Conservation (phyloP, 1,140 invertebrate genomes). For the Araneus ventricosus region DNA sequence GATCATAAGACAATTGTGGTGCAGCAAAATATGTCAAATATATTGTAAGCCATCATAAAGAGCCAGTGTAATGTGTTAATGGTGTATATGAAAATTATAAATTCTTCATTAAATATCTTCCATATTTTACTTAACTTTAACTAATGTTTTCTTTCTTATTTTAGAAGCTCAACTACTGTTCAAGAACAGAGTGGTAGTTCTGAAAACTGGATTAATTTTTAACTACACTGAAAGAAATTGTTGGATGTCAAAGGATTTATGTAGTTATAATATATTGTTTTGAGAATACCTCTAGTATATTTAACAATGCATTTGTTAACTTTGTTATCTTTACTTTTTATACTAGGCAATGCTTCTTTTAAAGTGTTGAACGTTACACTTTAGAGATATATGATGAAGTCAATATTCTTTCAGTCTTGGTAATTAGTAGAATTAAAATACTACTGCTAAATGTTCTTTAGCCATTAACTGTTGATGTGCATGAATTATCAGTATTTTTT, state of each 20-base stretch:
- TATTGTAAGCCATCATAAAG: too few species aligned
- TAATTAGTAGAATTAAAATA: neutral
- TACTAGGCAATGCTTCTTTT: neutral
- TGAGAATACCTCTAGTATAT: neutral
- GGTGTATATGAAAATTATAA: too few species aligned
- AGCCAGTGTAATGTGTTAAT: too few species aligned
- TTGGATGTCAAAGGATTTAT: neutral
- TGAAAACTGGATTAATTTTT: constrained; percentile 40
- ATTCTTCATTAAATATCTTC: too few species aligned
- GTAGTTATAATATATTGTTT: constrained; percentile 15
- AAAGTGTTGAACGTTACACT: neutral
- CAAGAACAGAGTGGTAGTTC: neutral
- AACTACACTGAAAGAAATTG: neutral
- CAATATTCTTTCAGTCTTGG: neutral
- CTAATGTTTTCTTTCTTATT: neutral
- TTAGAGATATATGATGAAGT: neutral
- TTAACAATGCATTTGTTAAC: constrained; percentile 3
- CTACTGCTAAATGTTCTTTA: neutral
- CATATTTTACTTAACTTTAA: too few species aligned
- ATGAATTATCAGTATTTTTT: too few species aligned
- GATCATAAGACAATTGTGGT: too few species aligned
- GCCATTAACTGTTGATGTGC: neutral
- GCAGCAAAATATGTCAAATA: too few species aligned
- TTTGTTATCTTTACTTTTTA: neutral
- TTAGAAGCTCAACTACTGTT: neutral